Base-by-base conservation (phyloP, 2,888 invertebrate species). In the Acrocera orbiculus region DNA sequence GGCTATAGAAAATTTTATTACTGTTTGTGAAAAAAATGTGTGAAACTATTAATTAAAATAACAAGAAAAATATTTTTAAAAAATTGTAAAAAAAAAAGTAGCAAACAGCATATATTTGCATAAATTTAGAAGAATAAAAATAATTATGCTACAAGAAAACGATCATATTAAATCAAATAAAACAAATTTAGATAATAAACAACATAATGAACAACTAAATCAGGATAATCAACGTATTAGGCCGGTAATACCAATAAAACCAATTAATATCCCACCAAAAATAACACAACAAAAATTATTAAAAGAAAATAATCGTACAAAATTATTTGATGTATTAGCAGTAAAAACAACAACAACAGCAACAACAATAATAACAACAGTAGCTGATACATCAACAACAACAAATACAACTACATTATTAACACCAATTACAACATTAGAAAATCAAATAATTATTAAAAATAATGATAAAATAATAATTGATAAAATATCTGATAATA, bases 201-300 rank as follows among this genome's bases (percentile, higher is more conserved):
- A 30, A 13, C 34, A 29, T 5, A 27, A 30, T 2, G 16, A 28
- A 9, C 28, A 32, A 11, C 30, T 31, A 15, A 31, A 31, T 8
- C 30, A 26, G n/a, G 15, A 35, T 19, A 24, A 28, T 20, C 17
- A 29, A 25, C 36, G 55, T 32, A 55, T 56, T 10, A 62, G 62
- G 46, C 58, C 58, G 13, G 46, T 44, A 30, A 52, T 58, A 24
- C 56, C 61, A 8, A 47, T 52, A 4, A 62, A 62, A 42, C 63
- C 63, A 5, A 58, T 56, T 43, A 55, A 51, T 44, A 55, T 63
- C 5, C 62, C 63, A 32, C 63, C 63, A 13, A n/a, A n/a, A n/a
- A 55, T 60, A 26, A 55, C 56, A 44, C 32, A 28, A 23, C 26
- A 32, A 32, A 26, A 27, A n/a, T 11, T 29, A 11, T 10, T 24